phyloP scores from a whole-genome alignment of 2,797 vertebrate species.

The Periophthalmus magnuspinnatus region DNA sequence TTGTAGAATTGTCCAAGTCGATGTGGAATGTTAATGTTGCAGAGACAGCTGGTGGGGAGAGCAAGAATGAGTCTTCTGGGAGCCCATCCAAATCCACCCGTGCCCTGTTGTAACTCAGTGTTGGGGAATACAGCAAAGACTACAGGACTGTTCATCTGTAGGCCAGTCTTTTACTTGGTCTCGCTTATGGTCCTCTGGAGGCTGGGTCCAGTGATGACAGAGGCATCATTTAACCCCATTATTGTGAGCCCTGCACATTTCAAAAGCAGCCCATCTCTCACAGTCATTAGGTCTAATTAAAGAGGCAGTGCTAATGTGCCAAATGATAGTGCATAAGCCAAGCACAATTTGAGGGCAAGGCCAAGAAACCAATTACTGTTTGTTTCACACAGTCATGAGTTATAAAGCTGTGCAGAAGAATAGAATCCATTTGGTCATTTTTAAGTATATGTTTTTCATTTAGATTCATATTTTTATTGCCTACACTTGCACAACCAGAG shows the following conservation, averaged over 20 bases:
- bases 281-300: conserved; percentile 62
- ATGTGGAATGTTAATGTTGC: conserved; percentile 69
- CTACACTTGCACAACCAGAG: no score
- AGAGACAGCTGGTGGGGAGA: conserved; percentile 68
- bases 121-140: conserved; percentile 9
- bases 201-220: conserved; percentile 46
- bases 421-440: neutral
- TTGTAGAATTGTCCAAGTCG: conserved; percentile 66
- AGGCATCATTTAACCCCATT: conserved; percentile 67
- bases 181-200: conserved; percentile 35
- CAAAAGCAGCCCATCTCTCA: conserved; percentile 35
- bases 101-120: conserved; percentile 25
- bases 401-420: neutral
- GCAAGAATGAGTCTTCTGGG: conserved; percentile 62
- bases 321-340: conserved; percentile 20
- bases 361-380: neutral
- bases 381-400: neutral
- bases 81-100: conserved; percentile 63
- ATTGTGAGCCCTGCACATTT: conserved; percentile 52
- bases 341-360: neutral
- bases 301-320: conserved; percentile 37
- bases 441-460: neutral
- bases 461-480: neutral
- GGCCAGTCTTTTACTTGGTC: conserved; percentile 32
- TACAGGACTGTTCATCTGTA: conserved; percentile 47